Conservation (phyloP, 92 coral and sea anemone genomes). For the Zoanthus gigantus region DNA sequence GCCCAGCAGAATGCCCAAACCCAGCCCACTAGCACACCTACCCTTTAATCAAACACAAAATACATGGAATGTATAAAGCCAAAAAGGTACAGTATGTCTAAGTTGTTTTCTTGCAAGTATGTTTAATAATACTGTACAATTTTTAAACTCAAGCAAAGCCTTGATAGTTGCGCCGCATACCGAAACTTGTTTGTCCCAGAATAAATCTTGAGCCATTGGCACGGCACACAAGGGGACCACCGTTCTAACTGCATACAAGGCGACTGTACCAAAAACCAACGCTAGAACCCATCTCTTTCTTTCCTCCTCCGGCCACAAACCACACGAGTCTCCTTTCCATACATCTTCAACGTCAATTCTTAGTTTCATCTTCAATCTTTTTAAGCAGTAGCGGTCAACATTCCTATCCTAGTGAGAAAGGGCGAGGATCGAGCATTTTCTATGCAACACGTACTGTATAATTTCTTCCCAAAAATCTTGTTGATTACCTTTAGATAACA, state of each 20-base stretch:
- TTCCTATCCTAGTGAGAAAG: not conserved
- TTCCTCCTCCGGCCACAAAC: conserved; percentile 84
- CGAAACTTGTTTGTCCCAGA: conserved; percentile 95
- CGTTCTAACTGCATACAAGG: conserved; percentile 84
- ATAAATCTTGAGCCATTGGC: conserved; percentile 89
- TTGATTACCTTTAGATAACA: not conserved
- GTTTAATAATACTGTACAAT: not conserved
- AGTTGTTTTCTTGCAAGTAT: not conserved
- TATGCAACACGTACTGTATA: not conserved
- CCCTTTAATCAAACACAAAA: too few relatives aligned
- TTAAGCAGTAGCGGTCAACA: not conserved
- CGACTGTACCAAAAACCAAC: conserved; percentile 88
- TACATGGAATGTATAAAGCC: too few relatives aligned
- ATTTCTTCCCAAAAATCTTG: not conserved
- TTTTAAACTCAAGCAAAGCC: not conserved
- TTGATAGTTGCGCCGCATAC: conserved; percentile 57
- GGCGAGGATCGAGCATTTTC: not conserved
- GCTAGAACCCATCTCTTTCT: conserved; percentile 83
- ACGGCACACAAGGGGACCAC: conserved; percentile 93
- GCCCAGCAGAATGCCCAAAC: too few relatives aligned
- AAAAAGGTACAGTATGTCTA: too few relatives aligned
- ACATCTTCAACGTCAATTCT: conserved; percentile 49
- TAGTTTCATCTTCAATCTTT: conserved; percentile 10
- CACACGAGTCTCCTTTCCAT: conserved; percentile 46
- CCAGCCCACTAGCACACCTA: too few relatives aligned